Conservation (phyloP, 2,888 invertebrate genomes). For the Thyatira batis region DNA sequence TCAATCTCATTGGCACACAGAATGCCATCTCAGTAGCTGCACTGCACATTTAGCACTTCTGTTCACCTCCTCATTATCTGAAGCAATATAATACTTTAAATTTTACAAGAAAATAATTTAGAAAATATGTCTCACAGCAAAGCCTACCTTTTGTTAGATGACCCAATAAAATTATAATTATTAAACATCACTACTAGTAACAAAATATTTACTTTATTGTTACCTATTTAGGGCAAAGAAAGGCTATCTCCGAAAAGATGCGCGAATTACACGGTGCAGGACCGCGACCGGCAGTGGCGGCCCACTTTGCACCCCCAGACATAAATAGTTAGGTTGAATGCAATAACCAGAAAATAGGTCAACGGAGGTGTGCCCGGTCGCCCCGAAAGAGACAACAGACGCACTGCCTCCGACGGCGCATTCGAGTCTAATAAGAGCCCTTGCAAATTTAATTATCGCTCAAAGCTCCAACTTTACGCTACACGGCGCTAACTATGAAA, state of each 20-base stretch:
- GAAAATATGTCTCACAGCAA: not conserved
- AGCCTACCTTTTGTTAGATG: no score
- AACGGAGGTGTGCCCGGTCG: slow-evolving; percentile 78
- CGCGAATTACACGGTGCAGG: slow-evolving; percentile 48
- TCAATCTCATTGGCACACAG: slow-evolving; percentile 30
- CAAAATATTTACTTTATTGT: not conserved
- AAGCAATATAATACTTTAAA: slow-evolving; percentile 18
- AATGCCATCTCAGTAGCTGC: slow-evolving; percentile 45
- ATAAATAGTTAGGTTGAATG: slow-evolving; percentile 78
- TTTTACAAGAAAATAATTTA: not conserved
- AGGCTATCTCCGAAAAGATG: not conserved
- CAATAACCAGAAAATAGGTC: slow-evolving; percentile 82
- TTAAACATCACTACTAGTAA: not conserved
- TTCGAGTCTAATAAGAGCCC: slow-evolving; percentile 54
- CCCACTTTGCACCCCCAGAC: slow-evolving; percentile 71
- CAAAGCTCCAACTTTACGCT: slow-evolving; percentile 22
- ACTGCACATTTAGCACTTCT: slow-evolving; percentile 41
- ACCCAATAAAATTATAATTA: not conserved
- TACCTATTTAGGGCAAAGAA: not conserved
- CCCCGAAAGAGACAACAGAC: slow-evolving; percentile 65
- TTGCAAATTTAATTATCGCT: slow-evolving; percentile 53
- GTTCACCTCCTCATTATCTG: slow-evolving; percentile 23
- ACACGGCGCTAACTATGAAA: slow-evolving; percentile 23
- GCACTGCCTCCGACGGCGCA: slow-evolving; percentile 61
- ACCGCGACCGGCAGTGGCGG: slow-evolving; percentile 66